Evolutionary conservation across 2,797 vertebrate genomes (phyloP).

Genomic region (Orestias chungarensis): DNA sequence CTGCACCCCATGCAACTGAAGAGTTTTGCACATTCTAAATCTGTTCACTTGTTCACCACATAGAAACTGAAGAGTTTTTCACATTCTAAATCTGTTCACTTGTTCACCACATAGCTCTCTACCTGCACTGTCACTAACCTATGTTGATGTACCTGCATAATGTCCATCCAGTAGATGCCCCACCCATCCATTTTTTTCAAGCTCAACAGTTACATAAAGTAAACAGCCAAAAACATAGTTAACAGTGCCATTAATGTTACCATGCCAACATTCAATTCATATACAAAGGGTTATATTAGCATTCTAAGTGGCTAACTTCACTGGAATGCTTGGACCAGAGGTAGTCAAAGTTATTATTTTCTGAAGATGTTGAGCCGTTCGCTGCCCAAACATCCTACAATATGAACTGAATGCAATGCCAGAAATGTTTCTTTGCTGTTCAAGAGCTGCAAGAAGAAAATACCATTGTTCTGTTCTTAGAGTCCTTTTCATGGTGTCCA

Average conservation of each 20-base stretch:
- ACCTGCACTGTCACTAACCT: not conserved
- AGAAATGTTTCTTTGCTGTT: not conserved
- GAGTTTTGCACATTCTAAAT: too few relatives aligned
- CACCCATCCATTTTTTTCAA: not conserved
- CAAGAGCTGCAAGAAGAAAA: not conserved
- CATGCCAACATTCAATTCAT: not conserved
- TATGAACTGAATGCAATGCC: not conserved
- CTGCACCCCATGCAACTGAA: too few relatives aligned
- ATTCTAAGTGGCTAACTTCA: not conserved
- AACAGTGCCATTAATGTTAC: not conserved
- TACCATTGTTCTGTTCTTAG: not conserved
- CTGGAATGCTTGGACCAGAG: not conserved
- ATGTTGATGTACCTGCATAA: not conserved
- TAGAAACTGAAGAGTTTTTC: conserved; percentile 18
- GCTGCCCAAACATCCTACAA: not conserved
- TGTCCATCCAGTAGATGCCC: not conserved
- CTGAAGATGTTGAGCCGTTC: too few relatives aligned
- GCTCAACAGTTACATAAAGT: not conserved
- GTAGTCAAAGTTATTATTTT: not conserved
- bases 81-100: not conserved
- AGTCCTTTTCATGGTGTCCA: not conserved
- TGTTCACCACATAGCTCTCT: not conserved
- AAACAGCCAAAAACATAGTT: not conserved
- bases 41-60: too few relatives aligned
- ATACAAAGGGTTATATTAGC: not conserved